phyloP scores from a whole-genome alignment of 2,888 invertebrate genomes.

The Chaitophorus viminalis region DNA sequence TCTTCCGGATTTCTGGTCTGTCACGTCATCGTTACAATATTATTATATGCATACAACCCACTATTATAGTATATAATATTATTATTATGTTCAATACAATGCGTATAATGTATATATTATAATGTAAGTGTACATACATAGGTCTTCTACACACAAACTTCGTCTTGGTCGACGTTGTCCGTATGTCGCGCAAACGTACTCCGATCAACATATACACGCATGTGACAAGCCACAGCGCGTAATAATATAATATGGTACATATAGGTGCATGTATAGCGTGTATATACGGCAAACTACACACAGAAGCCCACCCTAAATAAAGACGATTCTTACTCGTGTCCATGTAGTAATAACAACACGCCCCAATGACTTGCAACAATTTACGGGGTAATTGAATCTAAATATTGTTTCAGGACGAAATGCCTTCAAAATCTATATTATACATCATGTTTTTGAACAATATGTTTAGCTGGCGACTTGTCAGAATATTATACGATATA shows the following conservation, averaged over 20 bases:
- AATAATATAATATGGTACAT: not conserved
- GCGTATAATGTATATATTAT: not conserved
- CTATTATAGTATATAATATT: not conserved
- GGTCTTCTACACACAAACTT: not conserved
- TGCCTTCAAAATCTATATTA: not conserved
- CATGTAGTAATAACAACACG: slow-evolving; percentile 37
- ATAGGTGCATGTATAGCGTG: not conserved
- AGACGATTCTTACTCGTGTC: slow-evolving; percentile 23
- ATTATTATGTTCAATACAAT: no score
- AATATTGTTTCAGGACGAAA: slow-evolving; percentile 58
- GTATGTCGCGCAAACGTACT: slow-evolving; percentile 34
- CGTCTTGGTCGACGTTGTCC: not conserved
- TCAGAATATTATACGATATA: slow-evolving; percentile 23
- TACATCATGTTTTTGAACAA: slow-evolving; percentile 29
- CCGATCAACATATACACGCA: slow-evolving; percentile 11
- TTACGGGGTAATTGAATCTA: slow-evolving; percentile 58
- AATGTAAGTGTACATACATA: not conserved
- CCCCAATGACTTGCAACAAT: slow-evolving; percentile 60
- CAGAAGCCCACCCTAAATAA: slow-evolving; percentile 55
- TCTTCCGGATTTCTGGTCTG: slow-evolving; percentile 19
- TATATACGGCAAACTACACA: not conserved
- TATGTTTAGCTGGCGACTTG: slow-evolving; percentile 11
- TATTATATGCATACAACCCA: not conserved
- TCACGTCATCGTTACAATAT: not conserved
- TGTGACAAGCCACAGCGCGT: no score